Base-by-base conservation (phyloP, 2,888 invertebrate genomes). In the Acheta domesticus region DNA sequence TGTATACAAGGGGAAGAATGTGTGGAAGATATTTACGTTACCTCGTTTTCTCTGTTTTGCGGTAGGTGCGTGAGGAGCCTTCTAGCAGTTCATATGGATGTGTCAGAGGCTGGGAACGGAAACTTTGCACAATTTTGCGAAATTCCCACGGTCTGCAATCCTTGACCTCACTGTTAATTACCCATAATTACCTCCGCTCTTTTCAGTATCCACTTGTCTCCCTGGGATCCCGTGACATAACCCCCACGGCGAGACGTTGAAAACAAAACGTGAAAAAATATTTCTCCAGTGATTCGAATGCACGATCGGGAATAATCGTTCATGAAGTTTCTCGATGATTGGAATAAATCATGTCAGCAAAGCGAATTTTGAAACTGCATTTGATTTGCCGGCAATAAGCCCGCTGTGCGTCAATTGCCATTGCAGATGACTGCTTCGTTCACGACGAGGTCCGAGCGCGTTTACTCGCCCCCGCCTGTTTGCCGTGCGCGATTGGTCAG, bases 91-190 rank as follows among this genome's bases (percentile, higher is more conserved):
- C 62, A 14, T 62, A n/a, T 19, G 14, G 62, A 62, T 4, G n/a
- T 62, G 62, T 62, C n/a, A n/a, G 62, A 62, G 62, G n/a, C 62
- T 62, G 62, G 62, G 62, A 62, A 62, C 62, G 62, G 62, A 62
- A 62, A 62, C 62, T 19, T 62, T 62, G 62, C 62, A 19, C 14
- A 62, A 19, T 62, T 62, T 62, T 14, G 4, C 62, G 62, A 62
- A 62, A 62, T 62, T n/a, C 36, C 62, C 62, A 62, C 14, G 62
- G 62, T 62, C 62, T n/a, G n/a, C 62, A 62, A 62, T 62, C 62
- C 62, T 62, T 62, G 62, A 62, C 62, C 62, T 16, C 62, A n/a
- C 14, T 8, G 14, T 62, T 62, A 62, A 62, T 62, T 62, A n/a
- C 62, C 14, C 62, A 62, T 62, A 62, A 62, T 62, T 62, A 62